Conservation (phyloP, 2,797 vertebrate genomes). For the Esox masquinongy region DNA sequence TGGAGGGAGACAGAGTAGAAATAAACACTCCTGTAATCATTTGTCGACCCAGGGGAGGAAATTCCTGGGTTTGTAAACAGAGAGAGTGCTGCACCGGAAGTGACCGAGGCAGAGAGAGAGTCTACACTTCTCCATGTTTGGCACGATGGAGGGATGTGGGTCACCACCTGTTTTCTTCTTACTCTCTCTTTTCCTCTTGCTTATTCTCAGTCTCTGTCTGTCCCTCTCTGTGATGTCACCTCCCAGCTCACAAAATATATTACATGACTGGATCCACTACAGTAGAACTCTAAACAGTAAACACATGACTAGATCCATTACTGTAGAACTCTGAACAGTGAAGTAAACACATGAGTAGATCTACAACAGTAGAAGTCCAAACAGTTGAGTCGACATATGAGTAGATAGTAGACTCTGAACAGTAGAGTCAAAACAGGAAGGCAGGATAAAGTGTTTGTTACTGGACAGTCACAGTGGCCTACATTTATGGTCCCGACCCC, state of each 20-base stretch:
- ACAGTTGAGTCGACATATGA: too few relatives aligned
- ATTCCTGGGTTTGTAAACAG: constrained; percentile 67
- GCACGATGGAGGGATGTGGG: constrained; percentile 20
- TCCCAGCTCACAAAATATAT: neutral
- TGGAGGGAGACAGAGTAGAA: constrained; percentile 37
- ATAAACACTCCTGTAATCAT: constrained; percentile 60
- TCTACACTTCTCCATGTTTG: constrained; percentile 29
- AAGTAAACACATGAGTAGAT: neutral
- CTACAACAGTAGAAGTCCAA: too few relatives aligned
- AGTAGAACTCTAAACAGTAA: neutral
- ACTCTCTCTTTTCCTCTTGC: neutral
- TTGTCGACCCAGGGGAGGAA: constrained; percentile 68
- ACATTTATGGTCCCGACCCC: neutral
- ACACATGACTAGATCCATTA: neutral
- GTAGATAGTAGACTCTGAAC: neutral
- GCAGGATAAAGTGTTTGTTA: neutral
- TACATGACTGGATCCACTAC: neutral
- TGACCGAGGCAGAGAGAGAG: constrained; percentile 21
- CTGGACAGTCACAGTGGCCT: neutral
- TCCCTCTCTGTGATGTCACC: neutral
- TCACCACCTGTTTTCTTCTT: constrained; percentile 2
- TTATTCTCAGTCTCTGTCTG: neutral
- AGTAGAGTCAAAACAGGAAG: constrained; percentile 6
- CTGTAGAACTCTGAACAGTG: neutral
- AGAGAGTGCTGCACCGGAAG: constrained; percentile 46